Percentiles rank a stretch among this genome's conserved stretches.
phyloP scores from a whole-genome alignment of 2,113 vertebrate species.

The Herpetotheres cachinnans region DNA sequence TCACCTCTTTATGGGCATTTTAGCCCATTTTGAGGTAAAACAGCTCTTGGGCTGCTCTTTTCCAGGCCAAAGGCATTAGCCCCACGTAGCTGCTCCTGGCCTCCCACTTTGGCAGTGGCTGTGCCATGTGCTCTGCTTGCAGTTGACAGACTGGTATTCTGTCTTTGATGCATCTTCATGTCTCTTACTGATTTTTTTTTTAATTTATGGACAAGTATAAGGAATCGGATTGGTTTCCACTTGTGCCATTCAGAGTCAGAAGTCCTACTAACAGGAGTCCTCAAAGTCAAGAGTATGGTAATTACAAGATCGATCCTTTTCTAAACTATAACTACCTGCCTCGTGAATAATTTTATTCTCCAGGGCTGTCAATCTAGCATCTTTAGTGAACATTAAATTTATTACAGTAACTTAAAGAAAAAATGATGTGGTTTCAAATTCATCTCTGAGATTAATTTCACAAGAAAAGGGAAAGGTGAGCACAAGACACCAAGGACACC shows the following conservation, averaged over 20 bases:
- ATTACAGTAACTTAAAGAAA: not conserved
- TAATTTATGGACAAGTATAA: not conserved
- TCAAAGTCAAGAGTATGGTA: not conserved
- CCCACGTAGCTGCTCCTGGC: not conserved
- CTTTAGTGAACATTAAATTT: not conserved
- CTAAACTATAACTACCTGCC: not conserved
- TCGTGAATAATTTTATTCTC: not conserved
- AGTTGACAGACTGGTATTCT: not conserved
- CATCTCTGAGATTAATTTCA: not conserved
- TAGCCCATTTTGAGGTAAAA: not conserved
- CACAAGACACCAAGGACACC: not conserved
- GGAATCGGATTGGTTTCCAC: not conserved
- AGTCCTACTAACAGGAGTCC: not conserved
- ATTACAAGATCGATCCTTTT: not conserved
- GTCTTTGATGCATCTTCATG: not conserved
- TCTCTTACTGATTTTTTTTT: not conserved
- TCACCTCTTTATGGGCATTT: not conserved
- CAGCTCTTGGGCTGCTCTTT: not conserved
- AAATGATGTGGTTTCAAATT: not conserved
- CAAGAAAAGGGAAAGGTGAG: not conserved
- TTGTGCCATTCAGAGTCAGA: not conserved
- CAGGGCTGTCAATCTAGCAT: not conserved
- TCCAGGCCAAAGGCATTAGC: not conserved
- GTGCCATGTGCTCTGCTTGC: not conserved
- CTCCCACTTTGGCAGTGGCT: rapidly evolving